Conservation (phyloP, 1,140 invertebrate genomes). For the Bombus soroeensis region DNA sequence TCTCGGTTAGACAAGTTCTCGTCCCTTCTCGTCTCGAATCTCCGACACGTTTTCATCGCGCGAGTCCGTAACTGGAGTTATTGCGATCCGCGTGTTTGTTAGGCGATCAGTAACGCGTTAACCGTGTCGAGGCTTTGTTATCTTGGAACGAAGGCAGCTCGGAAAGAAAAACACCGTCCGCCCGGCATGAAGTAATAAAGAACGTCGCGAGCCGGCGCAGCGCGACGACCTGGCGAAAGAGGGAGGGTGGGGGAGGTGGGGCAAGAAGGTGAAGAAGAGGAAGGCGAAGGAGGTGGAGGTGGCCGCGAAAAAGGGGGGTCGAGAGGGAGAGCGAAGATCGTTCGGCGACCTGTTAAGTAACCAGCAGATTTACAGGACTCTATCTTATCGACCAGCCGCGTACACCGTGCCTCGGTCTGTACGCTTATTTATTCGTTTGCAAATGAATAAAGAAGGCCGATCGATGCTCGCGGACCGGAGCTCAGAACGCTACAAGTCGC, state of each 20-base stretch:
- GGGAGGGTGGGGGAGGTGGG: neutral
- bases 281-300: neutral
- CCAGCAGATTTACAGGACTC: conserved; percentile 77
- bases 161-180: conserved; percentile 54
- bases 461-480: conserved; percentile 75
- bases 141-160: conserved; percentile 41
- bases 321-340: conserved; percentile 57
- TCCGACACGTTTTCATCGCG: conserved; percentile 40
- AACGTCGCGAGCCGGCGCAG: conserved; percentile 37
- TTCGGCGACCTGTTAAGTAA: conserved; percentile 75
- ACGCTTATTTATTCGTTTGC: conserved; percentile 80
- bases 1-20: neutral
- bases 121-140: conserved; percentile 65
- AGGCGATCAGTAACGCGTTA: conserved; percentile 64
- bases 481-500: conserved; percentile 43
- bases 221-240: neutral
- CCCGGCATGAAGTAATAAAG: conserved; percentile 65
- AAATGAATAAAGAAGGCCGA: conserved; percentile 82
- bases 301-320: neutral
- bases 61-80: conserved; percentile 38
- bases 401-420: conserved; percentile 71
- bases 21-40: neutral
- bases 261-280: conserved; percentile 16
- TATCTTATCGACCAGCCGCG: conserved; percentile 79
- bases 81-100: conserved; percentile 59